Evolutionary conservation across 2,888 invertebrate genomes (phyloP), one percentile per base, ranked within the genome.

Genomic region (Hanleya hanleyi): DNA sequence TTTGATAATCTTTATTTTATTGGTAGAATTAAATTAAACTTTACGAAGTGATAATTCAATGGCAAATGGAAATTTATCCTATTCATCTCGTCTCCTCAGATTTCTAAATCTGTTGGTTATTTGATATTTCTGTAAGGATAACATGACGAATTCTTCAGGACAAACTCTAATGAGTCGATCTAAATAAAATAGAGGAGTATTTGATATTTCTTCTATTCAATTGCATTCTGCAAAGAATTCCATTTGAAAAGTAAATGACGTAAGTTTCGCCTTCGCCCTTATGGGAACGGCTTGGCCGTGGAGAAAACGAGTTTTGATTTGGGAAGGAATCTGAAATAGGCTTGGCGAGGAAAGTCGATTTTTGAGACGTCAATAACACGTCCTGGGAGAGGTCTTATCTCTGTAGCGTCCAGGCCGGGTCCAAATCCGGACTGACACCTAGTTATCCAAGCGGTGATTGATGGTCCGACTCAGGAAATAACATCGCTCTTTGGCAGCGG

Each of bases 361-460:
- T 57, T 22, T 4, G 32, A 26, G 57, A 22, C 57, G 29, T 57
- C 57, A 57, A 32, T 29, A 26, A 26, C 22, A 2, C 57, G 7
- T 57, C 57, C 57, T 57, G 22, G 22, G 57, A 29, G 57, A 57
- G 57, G 57, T 26, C 57, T 57, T 57, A 57, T 57, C 57, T 22
- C 22, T 26, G 26, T 22, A 18, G 12, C 12, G 57, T 29, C 57
- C 32, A 22, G 9, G 22, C 57, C 22, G 32, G n/a, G 32, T 15
- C 57, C 4, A 57, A 57, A 57, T 57, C 57, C 32, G 57, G 29
- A 22, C 32, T 57, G 57, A 57, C 57, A 57, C 29, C 57, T 57
- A 57, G 57, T 57, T 57, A 57, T 57, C 57, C 57, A 26, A 29
- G 22, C 57, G 57, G 57, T 57, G 57, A 57, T 57, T 57, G 57